A percentile compares a stretch with the other conserved stretches of the same genome.
Conservation (phyloP, 2,797 vertebrate species). For the Orestias chungarensis region DNA sequence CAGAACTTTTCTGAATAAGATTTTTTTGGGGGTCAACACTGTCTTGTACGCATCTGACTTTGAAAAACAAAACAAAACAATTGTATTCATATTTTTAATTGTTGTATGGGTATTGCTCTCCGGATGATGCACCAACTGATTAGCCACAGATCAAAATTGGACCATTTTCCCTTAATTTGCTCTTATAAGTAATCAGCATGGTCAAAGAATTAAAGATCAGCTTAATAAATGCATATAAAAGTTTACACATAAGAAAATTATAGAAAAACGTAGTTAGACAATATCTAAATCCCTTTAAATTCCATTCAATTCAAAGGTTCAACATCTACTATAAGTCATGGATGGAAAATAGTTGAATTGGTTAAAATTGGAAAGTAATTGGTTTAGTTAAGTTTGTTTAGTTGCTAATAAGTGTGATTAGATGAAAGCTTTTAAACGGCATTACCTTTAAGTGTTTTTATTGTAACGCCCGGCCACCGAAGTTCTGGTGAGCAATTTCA, state of each 20-base stretch:
- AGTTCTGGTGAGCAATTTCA: too few relatives aligned
- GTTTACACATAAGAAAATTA: not conserved
- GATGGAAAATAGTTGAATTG: too few relatives aligned
- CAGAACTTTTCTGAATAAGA: constrained; percentile 35
- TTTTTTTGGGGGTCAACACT: constrained; percentile 42
- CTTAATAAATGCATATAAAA: not conserved
- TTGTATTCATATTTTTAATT: not conserved
- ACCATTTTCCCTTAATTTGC: not conserved
- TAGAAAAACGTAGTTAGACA: too few relatives aligned
- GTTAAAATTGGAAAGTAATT: too few relatives aligned
- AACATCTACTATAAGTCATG: too few relatives aligned
- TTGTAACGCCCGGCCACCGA: too few relatives aligned
- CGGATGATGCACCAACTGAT: not conserved
- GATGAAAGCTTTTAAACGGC: too few relatives aligned
- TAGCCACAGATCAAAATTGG: not conserved
- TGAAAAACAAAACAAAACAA: constrained; percentile 18
- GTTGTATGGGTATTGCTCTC: not conserved
- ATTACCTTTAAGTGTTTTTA: too few relatives aligned
- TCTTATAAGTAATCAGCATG: not conserved
- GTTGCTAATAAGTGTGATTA: too few relatives aligned
- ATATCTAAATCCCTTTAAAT: too few relatives aligned
- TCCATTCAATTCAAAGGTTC: too few relatives aligned
- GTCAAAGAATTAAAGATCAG: not conserved
- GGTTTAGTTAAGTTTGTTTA: too few relatives aligned
- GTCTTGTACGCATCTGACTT: constrained; percentile 57